Evolutionary conservation across 2,113 vertebrate species (phyloP).

Genomic region (Phodopus roborovskii): DNA sequence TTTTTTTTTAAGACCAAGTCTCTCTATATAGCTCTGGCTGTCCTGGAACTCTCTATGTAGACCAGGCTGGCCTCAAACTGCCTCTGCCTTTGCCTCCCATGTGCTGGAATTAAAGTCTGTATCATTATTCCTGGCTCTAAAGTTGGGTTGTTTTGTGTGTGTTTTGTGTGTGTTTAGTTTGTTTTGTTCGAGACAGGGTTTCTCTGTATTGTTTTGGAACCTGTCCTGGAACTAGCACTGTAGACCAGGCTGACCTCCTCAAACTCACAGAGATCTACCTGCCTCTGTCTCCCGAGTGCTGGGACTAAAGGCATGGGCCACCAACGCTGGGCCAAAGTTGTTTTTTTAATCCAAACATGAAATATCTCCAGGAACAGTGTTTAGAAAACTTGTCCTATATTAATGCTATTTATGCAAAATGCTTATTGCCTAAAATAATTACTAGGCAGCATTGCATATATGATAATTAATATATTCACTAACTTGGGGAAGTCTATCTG

Average conservation of each 20-base stretch:
- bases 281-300: too few species aligned
- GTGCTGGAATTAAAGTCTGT: not conserved
- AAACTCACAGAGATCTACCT: too few species aligned
- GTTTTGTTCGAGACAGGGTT: too few species aligned
- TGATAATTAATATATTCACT: slow-evolving; percentile 18
- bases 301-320: too few species aligned
- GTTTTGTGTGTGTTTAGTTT: too few species aligned
- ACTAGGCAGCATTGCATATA: slow-evolving; percentile 35
- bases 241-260: too few species aligned
- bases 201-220: too few species aligned
- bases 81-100: not conserved
- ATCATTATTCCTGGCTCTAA: not conserved
- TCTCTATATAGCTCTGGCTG: not conserved
- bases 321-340: not conserved
- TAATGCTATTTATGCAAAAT: slow-evolving; percentile 65
- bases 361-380: slow-evolving; percentile 45
- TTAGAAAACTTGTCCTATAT: slow-evolving; percentile 38
- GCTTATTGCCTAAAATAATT: slow-evolving; percentile 60
- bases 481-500: slow-evolving; percentile 33
- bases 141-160: not conserved
- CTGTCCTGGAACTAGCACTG: too few species aligned
- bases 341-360: slow-evolving; percentile 60
- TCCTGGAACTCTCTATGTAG: not conserved
- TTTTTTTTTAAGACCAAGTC: not conserved
- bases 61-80: not conserved